Conservation (phyloP, 2,113 vertebrate species). For the Taxidea taxus region DNA sequence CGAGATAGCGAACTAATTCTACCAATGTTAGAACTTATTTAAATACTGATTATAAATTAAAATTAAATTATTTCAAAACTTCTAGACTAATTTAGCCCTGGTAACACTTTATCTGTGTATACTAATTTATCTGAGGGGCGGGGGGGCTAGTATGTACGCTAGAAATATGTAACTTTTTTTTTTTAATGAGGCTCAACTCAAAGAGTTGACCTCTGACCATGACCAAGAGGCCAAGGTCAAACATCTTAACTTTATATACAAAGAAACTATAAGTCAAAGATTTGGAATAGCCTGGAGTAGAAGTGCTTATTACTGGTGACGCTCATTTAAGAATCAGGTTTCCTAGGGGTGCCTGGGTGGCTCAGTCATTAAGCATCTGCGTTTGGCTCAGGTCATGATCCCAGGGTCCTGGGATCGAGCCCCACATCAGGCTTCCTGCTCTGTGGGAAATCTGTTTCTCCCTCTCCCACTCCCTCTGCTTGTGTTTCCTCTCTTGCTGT, state of each 20-base stretch:
- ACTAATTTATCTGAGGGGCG: not conserved
- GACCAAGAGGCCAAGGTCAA: not conserved
- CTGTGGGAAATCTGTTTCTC: too few species aligned
- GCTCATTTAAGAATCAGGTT: not conserved
- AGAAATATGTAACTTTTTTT: constrained; percentile 12
- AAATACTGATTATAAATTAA: constrained; percentile 61
- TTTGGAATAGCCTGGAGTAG: not conserved
- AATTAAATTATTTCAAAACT: constrained; percentile 55
- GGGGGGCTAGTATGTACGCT: not conserved
- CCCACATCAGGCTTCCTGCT: too few species aligned
- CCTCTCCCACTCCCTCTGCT: too few species aligned
- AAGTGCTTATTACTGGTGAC: not conserved
- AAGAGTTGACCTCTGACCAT: not conserved
- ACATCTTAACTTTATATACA: not conserved
- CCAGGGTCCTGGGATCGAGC: too few species aligned
- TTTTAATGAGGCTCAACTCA: not conserved
- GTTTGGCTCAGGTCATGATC: too few species aligned
- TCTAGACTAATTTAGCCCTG: not conserved
- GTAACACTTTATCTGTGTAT: not conserved
- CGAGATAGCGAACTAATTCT: constrained; percentile 8
- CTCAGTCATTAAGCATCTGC: too few species aligned
- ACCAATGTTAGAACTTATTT: constrained; percentile 30
- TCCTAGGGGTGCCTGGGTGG: not conserved
- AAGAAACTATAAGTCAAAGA: not conserved
- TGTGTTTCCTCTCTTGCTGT: too few species aligned